Percentiles rank a stretch among this genome's conserved stretches.
phyloP scores from a whole-genome alignment of 2,888 invertebrate genomes.

The Pegoplata infirma region DNA sequence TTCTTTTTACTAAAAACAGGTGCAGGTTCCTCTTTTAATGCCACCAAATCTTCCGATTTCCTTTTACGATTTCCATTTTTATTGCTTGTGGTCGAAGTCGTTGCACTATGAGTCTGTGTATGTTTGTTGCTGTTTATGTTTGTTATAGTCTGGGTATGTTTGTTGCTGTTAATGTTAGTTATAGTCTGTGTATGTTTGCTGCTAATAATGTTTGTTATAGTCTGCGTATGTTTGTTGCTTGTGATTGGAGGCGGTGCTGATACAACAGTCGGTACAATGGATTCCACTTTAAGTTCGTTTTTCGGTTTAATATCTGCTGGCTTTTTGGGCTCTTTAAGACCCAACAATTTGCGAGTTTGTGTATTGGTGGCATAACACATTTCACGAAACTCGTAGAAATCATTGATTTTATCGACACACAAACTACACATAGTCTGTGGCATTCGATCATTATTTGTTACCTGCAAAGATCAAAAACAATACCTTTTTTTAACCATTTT shows the following conservation, averaged over 20 bases:
- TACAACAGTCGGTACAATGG: conserved; percentile 41
- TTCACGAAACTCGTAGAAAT: conserved; percentile 81
- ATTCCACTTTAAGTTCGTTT: conserved; percentile 60
- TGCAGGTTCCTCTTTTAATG: conserved; percentile 20
- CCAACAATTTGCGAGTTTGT: conserved; percentile 78
- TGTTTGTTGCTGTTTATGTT: too few relatives aligned
- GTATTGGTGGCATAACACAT: conserved; percentile 80
- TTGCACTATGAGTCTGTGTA: too few relatives aligned
- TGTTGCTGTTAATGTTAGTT: too few relatives aligned
- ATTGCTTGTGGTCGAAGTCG: neutral
- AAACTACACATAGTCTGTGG: conserved; percentile 82
- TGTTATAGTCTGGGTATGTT: too few relatives aligned
- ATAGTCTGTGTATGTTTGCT: too few relatives aligned
- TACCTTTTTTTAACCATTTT: neutral
- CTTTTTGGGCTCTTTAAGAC: conserved; percentile 69
- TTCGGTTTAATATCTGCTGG: conserved; percentile 65
- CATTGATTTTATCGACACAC: conserved; percentile 82
- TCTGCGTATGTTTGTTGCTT: conserved; percentile 51
- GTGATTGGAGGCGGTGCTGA: conserved; percentile 17
- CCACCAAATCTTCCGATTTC: conserved; percentile 67
- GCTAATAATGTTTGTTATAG: too few relatives aligned
- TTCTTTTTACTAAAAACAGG: conserved; percentile 29
- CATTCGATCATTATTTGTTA: conserved; percentile 81
- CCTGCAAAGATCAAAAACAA: conserved; percentile 74
- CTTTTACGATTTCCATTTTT: conserved; percentile 69